Percentiles rank a stretch among this genome's conserved stretches.
Evolutionary conservation across 1,140 invertebrate species (phyloP).

Genomic region (Oreohelix idahoensis): DNA sequence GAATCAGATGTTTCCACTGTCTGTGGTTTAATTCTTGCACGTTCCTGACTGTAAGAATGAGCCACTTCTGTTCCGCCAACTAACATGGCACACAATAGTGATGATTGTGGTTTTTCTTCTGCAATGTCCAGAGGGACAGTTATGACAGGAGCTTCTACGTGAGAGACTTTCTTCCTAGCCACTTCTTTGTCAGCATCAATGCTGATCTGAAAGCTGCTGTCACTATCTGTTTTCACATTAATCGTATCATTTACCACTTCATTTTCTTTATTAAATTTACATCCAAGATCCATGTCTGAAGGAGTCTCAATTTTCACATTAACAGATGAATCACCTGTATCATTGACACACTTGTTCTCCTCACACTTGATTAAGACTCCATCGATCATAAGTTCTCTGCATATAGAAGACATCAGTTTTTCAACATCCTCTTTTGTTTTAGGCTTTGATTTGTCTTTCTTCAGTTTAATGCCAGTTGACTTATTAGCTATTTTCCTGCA

Average conservation of each 20-base stretch:
- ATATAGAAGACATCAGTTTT: constrained; percentile 14
- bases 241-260: background rate
- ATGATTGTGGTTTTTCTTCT: constrained; percentile 22
- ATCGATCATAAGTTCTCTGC: constrained; percentile 11
- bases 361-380: background rate
- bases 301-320: background rate
- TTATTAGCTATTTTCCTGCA: background rate
- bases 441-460: background rate
- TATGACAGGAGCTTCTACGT: background rate
- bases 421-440: background rate
- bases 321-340: background rate
- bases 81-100: constrained; percentile 46
- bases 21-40: constrained; percentile 17
- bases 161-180: background rate
- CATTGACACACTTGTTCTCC: background rate
- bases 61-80: constrained; percentile 44
- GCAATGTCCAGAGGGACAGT: background rate
- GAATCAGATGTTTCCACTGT: background rate
- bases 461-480: background rate
- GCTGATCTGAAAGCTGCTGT: background rate
- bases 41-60: constrained; percentile 35
- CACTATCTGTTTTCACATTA: background rate
- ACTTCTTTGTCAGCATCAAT: background rate
- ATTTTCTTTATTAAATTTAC: background rate
- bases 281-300: background rate